Base-by-base conservation (phyloP, 2,888 invertebrate genomes). In the Pseudococcus jackbeardsleyi region DNA sequence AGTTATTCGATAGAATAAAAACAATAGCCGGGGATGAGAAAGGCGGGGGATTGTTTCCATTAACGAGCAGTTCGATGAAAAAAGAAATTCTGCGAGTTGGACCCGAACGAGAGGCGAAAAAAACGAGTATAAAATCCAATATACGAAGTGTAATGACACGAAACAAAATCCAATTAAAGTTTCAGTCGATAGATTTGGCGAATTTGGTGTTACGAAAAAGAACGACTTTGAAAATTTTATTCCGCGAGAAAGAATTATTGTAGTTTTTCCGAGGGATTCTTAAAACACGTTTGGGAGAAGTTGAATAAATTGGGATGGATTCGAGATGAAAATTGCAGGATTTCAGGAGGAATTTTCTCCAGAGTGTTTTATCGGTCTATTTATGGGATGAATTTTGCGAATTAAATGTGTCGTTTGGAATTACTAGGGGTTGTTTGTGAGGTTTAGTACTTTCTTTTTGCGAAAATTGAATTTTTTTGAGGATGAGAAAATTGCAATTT, bases 131-230 rank as follows among this genome's bases (percentile, higher is more conserved):
- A 33, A 72, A 72, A 72, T 72, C 68, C 68, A 72, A 72, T 72
- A 72, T 72, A 59, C 68, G 26, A 26, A 72, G 33, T 33, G 68
- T 72, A 72, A 72, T 72, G 68, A 72, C 12, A 72, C 68, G 22
- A 33, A 72, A 72, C 68, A 33, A 72, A 72, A 72, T 72, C 33
- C 33, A 72, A 72, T 72, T 72, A 72, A 72, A 72, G 68, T 26
- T 72, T 72, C 33, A 72, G 68, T 72, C 68, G 68, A 72, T 72
- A 33, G 26, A 72, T 72, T 72, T 72, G 15, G 26, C 33, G 26
- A 72, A 72, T 72, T 72, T 72, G 68, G 33, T 72, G 68, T 72
- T 72, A 4, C 15, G 4, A 11, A 72, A 19, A 33, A 33, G 59
- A 59, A 59, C 59, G 11, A 72, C 26, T 72, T 72, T 72, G 26